Evolutionary conservation across 2,797 vertebrate genomes (phyloP).

Genomic region (Gorsachius magnificus): DNA sequence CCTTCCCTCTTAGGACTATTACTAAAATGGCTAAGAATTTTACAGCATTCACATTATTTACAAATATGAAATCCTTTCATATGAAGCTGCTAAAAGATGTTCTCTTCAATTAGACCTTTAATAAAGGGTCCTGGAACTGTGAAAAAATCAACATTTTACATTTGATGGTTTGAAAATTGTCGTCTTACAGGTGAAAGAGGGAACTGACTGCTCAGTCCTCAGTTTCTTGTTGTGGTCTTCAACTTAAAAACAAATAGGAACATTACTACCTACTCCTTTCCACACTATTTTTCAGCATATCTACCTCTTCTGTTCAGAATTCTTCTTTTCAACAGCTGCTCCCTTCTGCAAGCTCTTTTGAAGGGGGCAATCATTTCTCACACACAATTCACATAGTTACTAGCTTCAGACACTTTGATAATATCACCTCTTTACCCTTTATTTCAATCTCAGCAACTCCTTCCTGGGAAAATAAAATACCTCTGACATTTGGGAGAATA

Average conservation of each 20-base stretch:
- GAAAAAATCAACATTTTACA: background rate
- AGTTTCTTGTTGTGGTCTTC: background rate
- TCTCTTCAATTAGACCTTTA: background rate
- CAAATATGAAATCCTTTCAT: background rate
- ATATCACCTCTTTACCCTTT: background rate
- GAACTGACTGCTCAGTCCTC: background rate
- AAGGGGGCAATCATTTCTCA: background rate
- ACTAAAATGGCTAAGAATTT: background rate
- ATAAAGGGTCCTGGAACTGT: background rate
- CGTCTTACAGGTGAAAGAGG: background rate
- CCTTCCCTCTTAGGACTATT: background rate
- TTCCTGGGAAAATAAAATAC: constrained; percentile 6
- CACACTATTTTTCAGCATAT: background rate
- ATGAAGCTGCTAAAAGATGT: background rate
- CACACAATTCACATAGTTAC: background rate
- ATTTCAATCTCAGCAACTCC: background rate
- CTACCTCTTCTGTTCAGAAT: background rate
- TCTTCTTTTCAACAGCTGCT: background rate
- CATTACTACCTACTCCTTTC: background rate
- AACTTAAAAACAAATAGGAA: background rate
- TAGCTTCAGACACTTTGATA: background rate
- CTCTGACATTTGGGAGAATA: background rate
- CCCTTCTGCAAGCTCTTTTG: background rate
- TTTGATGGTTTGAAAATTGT: background rate
- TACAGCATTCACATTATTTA: background rate